Evolutionary conservation across 2,888 invertebrate genomes (phyloP).

Genomic region (Drosophila affinis): DNA sequence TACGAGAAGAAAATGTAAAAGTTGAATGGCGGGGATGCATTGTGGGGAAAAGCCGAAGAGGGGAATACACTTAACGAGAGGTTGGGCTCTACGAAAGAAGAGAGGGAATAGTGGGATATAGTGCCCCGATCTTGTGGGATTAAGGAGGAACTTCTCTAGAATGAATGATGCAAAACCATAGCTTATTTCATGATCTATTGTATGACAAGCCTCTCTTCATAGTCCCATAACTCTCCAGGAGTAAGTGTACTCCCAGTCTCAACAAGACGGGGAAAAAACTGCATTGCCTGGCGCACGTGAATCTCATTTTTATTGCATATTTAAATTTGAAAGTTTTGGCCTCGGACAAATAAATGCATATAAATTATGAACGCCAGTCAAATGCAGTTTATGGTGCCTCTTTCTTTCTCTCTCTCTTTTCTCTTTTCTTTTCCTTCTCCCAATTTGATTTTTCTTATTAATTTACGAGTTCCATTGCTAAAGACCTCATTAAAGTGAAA

Average conservation of each 20-base stretch:
- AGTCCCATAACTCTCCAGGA: neutral
- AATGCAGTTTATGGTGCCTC: slow-evolving; percentile 40
- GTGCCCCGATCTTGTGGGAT: too few relatives aligned
- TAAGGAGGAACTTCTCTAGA: too few relatives aligned
- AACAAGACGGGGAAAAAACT: slow-evolving; percentile 12
- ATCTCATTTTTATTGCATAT: slow-evolving; percentile 32
- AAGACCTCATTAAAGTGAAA: slow-evolving; percentile 74
- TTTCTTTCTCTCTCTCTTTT: slow-evolving; percentile 22
- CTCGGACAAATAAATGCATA: slow-evolving; percentile 46
- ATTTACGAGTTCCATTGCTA: slow-evolving; percentile 64
- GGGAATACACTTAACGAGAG: neutral
- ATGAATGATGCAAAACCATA: too few relatives aligned
- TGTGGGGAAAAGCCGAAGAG: neutral
- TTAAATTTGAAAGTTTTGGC: slow-evolving; percentile 66
- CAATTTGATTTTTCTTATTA: slow-evolving; percentile 53
- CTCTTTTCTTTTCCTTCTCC: too few relatives aligned
- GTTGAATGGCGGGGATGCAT: neutral
- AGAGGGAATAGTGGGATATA: too few relatives aligned
- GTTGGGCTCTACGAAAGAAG: too few relatives aligned
- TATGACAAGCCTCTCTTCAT: too few relatives aligned
- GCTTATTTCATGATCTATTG: too few relatives aligned
- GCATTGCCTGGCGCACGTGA: slow-evolving; percentile 47
- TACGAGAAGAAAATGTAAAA: slow-evolving; percentile 12
- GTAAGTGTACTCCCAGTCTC: neutral
- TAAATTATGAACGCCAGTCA: slow-evolving; percentile 26